Conservation (phyloP, 2,113 vertebrate species). For the Megaptera novaeangliae region DNA sequence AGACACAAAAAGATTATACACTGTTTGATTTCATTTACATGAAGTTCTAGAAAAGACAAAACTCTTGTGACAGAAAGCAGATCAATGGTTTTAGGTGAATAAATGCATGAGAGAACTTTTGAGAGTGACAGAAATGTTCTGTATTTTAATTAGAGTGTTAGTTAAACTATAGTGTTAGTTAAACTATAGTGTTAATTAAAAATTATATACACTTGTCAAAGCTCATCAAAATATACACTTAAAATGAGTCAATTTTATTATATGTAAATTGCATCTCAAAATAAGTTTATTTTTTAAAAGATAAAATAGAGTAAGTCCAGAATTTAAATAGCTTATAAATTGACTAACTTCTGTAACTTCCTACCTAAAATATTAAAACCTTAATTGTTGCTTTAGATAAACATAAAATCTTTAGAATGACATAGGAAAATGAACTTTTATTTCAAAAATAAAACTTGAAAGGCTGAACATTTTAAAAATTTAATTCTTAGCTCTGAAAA, state of each 20-base stretch:
- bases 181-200: neutral
- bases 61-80: neutral
- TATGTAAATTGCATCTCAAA: neutral
- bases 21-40: neutral
- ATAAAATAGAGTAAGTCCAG: neutral
- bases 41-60: neutral
- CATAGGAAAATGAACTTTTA: neutral
- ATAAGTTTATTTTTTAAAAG: neutral
- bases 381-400: neutral
- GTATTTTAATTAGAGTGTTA: neutral
- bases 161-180: neutral
- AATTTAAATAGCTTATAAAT: neutral
- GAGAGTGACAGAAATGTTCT: neutral
- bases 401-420: neutral
- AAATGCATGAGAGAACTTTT: neutral
- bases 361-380: slow-evolving; percentile 8
- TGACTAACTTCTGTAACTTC: neutral
- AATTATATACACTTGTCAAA: neutral
- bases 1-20: neutral
- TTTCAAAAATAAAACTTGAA: slow-evolving; percentile 25
- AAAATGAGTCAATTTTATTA: neutral
- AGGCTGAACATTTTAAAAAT: neutral
- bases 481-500: neutral
- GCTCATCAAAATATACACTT: neutral
- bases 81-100: neutral